These are phyloP conservation scores for Eurois occulta DNA, from an alignment of 2,888 invertebrate species.

Conservation along the genomic window DNA sequence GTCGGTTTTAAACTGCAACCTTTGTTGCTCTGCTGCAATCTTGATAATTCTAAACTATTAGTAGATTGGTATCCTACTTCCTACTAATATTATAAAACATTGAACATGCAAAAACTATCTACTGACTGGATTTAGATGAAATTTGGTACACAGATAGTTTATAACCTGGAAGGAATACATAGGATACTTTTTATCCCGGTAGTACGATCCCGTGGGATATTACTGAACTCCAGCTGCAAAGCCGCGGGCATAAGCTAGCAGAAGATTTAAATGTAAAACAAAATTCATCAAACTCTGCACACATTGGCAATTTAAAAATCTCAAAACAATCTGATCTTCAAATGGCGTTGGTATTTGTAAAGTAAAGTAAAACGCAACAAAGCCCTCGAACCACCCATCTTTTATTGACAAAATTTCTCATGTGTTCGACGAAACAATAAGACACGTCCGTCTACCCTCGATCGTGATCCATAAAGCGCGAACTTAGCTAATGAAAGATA, in stretches of 20 bases:
- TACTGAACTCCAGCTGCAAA: too few relatives aligned
- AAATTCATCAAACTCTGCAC: neutral
- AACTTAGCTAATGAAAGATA: slow-evolving; percentile 89
- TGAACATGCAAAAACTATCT: too few relatives aligned
- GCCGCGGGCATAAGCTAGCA: neutral
- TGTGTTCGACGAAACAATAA: slow-evolving; percentile 89
- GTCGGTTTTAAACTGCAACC: neutral
- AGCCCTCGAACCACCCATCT: slow-evolving; percentile 81
- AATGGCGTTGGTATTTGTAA: slow-evolving; percentile 63
- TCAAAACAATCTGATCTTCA: slow-evolving; percentile 66
- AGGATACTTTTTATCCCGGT: too few relatives aligned
- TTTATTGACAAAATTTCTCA: slow-evolving; percentile 88
- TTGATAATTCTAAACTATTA: neutral
- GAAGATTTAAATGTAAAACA: neutral
- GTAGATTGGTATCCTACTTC: neutral
- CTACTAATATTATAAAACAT: too few relatives aligned
- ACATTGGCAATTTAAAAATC: slow-evolving; percentile 29
- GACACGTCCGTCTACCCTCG: slow-evolving; percentile 86
- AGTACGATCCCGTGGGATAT: too few relatives aligned
- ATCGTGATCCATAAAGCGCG: slow-evolving; percentile 89
- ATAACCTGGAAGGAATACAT: too few relatives aligned
- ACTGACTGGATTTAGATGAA: too few relatives aligned
- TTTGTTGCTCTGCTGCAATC: neutral
- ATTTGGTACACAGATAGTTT: too few relatives aligned
- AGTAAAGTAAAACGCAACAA: slow-evolving; percentile 70